Base-by-base conservation (phyloP, 1,140 invertebrate genomes). In the Eumeta japonica region DNA sequence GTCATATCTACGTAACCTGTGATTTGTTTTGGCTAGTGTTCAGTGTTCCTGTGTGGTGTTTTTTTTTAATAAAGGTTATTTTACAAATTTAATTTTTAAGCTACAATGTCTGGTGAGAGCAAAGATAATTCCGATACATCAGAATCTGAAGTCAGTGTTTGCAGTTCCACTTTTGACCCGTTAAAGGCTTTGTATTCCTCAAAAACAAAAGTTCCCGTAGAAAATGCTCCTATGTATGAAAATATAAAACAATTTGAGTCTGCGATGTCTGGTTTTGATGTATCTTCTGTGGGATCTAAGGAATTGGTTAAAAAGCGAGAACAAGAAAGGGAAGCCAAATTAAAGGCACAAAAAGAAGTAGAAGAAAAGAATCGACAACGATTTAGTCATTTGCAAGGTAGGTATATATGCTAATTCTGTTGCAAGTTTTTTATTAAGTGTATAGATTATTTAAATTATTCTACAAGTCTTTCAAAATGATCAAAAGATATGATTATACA, bases 81-180 rank as follows among this genome's bases (percentile, higher is more conserved):
- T n/a, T n/a, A 28, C 20, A 10, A 38, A 46, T 10, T 18, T 29
- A 11, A 11, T 11, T 30, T 41, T 55, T 47, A 41, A 43, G 37
- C 39, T 9, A 16, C 7, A 32, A 58, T 62, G 62, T 55, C 54
- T 20, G 52, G 52, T 19, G 47, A 42, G 27, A 40, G 51, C 33
- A 44, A 46, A 15, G 45, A 44, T 12, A 52, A 64, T 53, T 67
- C 58, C 14, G 60, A 57, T 1, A 57, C 64, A 39, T 77, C 75
- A 14, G 81, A 85, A n/a, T 78, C 80, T 7, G 81, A 80, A 68
- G 56, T 85, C 16, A 81, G 86, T 55, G 71, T 79, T 18, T 78
- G 58, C 37, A 86, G 83, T 55, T 78, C 80, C 3, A 73, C 73
- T 29, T 89, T 87, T 37, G 79, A 89, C 65, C 80, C 87, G 0